Base-by-base conservation (phyloP, 2,797 vertebrate species). In the Tadarida brasiliensis region DNA sequence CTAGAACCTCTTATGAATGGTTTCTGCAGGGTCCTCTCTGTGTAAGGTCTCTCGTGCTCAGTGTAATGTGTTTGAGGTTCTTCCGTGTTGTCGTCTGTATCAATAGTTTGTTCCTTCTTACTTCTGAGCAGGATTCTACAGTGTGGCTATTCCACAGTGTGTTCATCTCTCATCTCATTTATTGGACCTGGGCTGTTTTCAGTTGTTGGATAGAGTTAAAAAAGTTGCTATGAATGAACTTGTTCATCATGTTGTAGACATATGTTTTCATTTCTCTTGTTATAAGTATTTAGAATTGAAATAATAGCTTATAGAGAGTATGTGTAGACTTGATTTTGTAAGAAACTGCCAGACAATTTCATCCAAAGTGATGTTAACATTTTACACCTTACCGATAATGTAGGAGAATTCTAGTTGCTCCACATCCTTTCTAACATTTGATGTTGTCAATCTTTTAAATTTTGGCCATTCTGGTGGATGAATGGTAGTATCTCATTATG, bases 211-310 rank as follows among this genome's bases (percentile, higher is more conserved):
- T 78, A 30, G 54, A 57, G 35, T 68, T 15, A 9, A 70, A 49
- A 77, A 86, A 39, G 3, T 68, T 94, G 39, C 19, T 68, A 14
- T 71, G 81, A 86, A 71, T 94, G 67, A 73, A 93, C n/a, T 74
- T 70, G 11, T 92, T 68, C 51, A 93, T 83, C 51, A 54, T 89
- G 7, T 68, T 86, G 49, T 83, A 1, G 35, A 65, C 59, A 82
- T 65, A 86, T 47, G 51, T 78, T 83, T 96, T 95, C 10, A 83
- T 86, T 91, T 83, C 14, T 61, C 39, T 82, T 91, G 35, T 70
- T 70, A 17, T 68, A 74, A 88, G 56, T 78, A 77, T 78, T 51
- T 95, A 73, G 33, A 95, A 77, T 68, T 92, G 26, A 39, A 86
- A 90, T 77, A 15, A 19, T 76, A 57, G 24, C 8, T 93, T 91